A percentile compares a stretch with the other conserved stretches of the same genome.
phyloP scores from a whole-genome alignment of 2,113 vertebrate genomes.

The Elephantulus edwardii region DNA sequence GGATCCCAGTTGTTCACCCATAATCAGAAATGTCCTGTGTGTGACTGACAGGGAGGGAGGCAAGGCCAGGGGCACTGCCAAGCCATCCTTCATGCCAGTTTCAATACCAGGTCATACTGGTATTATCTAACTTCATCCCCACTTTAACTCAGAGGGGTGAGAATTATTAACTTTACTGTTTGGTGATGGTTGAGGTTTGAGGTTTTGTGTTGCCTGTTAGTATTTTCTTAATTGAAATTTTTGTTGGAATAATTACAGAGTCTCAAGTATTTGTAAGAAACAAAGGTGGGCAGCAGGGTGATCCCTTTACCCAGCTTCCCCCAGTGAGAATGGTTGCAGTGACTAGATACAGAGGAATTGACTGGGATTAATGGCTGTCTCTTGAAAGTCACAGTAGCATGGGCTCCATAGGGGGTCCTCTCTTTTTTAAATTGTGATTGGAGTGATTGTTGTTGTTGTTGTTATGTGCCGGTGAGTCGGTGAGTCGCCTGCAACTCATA shows the following conservation, averaged over 20 bases:
- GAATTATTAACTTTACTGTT: not conserved
- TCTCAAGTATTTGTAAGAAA: not conserved
- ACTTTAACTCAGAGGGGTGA: not conserved
- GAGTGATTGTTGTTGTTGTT: too few relatives aligned
- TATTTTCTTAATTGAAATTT: not conserved
- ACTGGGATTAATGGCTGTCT: too few relatives aligned
- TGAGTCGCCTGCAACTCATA: too few relatives aligned
- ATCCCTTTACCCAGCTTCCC: not conserved
- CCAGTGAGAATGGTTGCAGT: not conserved
- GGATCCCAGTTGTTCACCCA: not conserved
- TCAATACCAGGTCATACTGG: not conserved
- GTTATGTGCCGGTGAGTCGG: too few relatives aligned
- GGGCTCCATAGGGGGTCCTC: too few relatives aligned
- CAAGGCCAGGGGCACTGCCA: not conserved
- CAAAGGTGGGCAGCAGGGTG: too few relatives aligned
- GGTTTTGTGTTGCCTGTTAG: not conserved
- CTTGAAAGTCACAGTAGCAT: not conserved
- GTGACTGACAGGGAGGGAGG: not conserved
- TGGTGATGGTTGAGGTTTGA: not conserved
- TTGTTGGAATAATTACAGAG: not conserved
- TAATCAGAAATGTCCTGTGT: constrained; percentile 47
- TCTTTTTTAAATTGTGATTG: too few relatives aligned
- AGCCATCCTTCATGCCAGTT: not conserved
- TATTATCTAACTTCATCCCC: not conserved
- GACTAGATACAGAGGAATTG: not conserved